Base-by-base conservation (phyloP, 1,140 invertebrate genomes). In the Atta colombica region DNA sequence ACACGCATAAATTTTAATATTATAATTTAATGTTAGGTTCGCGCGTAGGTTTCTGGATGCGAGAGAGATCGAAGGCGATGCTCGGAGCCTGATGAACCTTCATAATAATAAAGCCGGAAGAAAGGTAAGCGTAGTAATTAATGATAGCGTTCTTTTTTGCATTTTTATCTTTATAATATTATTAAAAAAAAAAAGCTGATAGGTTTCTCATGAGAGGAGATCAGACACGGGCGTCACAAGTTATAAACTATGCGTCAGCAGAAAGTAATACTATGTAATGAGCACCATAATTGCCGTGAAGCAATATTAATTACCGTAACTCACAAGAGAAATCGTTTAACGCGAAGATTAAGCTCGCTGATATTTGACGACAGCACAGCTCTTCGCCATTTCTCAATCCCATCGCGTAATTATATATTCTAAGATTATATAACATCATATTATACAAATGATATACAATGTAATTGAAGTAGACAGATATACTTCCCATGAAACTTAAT, bases 91-190 rank as follows among this genome's bases (percentile, higher is more conserved):
- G 87, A 99, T 99, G 98, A 99, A 99, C 95, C 96, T 99, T 49
- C 99, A 99, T 95, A 99, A 99, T 95, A 99, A 99, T 96, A 97
- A 98, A 92, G 98, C 98, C 35, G 99, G 99, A 68, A 96, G 99
- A 95, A 98, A 98, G 97, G 98, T 99, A 94, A 94, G 94, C 94
- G 85, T 87, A 35, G 3, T 49, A 35, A 60, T 72, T 51, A 12
- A 82, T 35, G 8, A 1, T 21, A 12, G 4, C 18, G 28, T 53
- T n/a, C 35, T 35, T 68, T 68, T 68, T 68, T 12, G n/a, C 3
- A 14, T 39, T 55, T 78, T 58, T 39, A 49, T 39, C 18, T 39
- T n/a, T 6, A 1, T 21, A 8, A n/a, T 28, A 63, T 39, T 49
- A 58, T 58, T 18, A 25, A 39, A 53, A 39, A 53, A 53, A 31